phyloP scores from a whole-genome alignment of 2,113 vertebrate genomes.

The Melanostigma gelatinosum region DNA sequence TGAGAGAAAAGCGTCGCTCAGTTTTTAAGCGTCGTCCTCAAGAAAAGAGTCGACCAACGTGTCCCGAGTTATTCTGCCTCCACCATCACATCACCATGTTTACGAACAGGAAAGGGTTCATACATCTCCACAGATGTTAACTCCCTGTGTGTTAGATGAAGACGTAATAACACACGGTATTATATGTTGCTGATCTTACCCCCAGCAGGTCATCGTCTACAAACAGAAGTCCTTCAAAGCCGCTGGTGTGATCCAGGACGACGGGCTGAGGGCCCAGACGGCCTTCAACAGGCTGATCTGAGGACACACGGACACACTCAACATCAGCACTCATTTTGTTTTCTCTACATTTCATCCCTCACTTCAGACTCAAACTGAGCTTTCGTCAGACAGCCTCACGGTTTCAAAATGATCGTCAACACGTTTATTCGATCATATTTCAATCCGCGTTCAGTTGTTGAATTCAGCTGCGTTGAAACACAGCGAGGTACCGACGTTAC shows the following conservation, averaged over 20 bases:
- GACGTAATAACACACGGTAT: neutral
- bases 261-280: constrained; percentile 92
- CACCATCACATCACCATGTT: too few relatives aligned
- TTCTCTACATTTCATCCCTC: too few relatives aligned
- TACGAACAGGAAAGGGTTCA: too few relatives aligned
- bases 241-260: constrained; percentile 95
- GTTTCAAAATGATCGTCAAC: neutral
- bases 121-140: too few relatives aligned
- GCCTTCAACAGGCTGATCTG: constrained; percentile 84
- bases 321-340: neutral
- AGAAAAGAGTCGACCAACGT: too few relatives aligned
- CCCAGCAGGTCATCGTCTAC: constrained; percentile 97
- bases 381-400: neutral
- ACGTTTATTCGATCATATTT: neutral
- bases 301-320: neutral
- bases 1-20: too few relatives aligned
- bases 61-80: too few relatives aligned
- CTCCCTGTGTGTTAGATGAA: neutral
- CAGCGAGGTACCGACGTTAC: neutral
- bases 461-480: too few relatives aligned
- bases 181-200: constrained; percentile 76
- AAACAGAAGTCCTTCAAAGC: constrained; percentile 95
- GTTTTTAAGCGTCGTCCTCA: too few relatives aligned
- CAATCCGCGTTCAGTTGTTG: neutral
- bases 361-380: neutral